Base-by-base conservation (phyloP, 2,888 invertebrate species). In the Idaea dimidiata region DNA sequence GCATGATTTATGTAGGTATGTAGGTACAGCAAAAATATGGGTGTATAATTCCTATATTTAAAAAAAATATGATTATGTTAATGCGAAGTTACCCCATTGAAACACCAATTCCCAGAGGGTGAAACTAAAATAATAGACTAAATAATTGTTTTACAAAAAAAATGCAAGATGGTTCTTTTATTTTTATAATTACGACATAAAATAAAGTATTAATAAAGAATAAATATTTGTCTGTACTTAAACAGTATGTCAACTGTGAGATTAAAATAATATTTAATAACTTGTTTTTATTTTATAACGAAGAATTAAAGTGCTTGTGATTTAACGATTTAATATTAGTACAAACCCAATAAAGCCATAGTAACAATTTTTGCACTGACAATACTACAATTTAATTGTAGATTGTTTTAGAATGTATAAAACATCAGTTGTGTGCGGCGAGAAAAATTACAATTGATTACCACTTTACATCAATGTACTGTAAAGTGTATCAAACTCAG, bases 321-420 rank as follows among this genome's bases (percentile, higher is more conserved):
- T 43, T 43, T 43, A 43, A 43, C 8, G 43, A 43, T 43, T 71
- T 67, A 77, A 74, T 78, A 78, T 85, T 84, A 89, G 90, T 91
- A 91, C 90, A 91, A 91, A 89, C 75, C 70, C 68, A 73, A 80
- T 10, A 69, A 74, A 84, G 91, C 91, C 91, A 91, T 91, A 90
- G 56, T 56, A 56, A 56, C 56, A 82, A 65, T 76, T 71, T 82
- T 83, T 83, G 83, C 81, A 79, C 70, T 73, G 81, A 74, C 84
- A 84, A 83, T 81, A 73, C 87, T 86, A 75, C 89, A 89, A 88
- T 91, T 71, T 83, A 77, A 90, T 89, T 89, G 89, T 86, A 77
- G 82, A 80, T 86, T 87, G 84, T 84, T 77, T 78, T 73, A 75
- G 60, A 59, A 63, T 64, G 56, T 62, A 59, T 54, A 32, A 64